These are phyloP conservation scores for Typhlichthys eigenmanni DNA, from an alignment of 2,797 vertebrate genomes.

Conservation along the genomic window DNA sequence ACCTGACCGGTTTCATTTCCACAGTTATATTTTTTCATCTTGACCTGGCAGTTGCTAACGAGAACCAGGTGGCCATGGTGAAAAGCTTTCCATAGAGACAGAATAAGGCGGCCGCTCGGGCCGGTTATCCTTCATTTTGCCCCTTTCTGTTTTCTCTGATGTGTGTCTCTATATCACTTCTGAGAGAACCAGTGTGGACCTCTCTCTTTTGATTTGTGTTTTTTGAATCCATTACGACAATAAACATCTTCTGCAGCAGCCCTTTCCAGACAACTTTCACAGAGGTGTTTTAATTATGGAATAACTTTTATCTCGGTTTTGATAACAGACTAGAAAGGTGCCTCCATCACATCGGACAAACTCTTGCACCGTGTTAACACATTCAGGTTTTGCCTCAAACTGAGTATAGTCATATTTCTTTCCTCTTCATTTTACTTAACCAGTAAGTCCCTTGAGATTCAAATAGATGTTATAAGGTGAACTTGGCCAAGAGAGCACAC, in stretches of 20 bases:
- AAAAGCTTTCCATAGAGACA: constrained; percentile 41
- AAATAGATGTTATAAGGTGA: no score
- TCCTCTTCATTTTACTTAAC: no score
- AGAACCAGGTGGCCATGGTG: constrained; percentile 26
- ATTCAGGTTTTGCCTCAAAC: no score
- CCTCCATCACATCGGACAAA: no score
- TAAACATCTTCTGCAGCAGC: constrained; percentile 23
- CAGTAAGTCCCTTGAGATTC: no score
- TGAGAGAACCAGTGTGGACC: constrained; percentile 24
- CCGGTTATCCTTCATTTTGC: neutral
- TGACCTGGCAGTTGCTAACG: constrained; percentile 26
- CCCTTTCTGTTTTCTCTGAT: constrained; percentile 10
- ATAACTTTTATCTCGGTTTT: neutral
- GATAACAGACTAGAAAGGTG: no score
- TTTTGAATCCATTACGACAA: constrained; percentile 11
- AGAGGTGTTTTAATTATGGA: constrained; percentile 16
- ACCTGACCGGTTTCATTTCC: constrained; percentile 42
- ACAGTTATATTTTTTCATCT: constrained; percentile 23
- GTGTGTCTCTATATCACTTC: constrained; percentile 12
- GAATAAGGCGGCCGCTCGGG: neutral
- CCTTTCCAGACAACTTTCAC: constrained; percentile 7
- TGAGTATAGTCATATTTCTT: no score
- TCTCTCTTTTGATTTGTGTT: constrained; percentile 34
- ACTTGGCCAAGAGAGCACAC: no score
- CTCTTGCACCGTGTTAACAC: no score